Evolutionary conservation across 2,797 vertebrate genomes (phyloP), one percentile per base, ranked within the genome.

Genomic region (Phalanger gymnotis): DNA sequence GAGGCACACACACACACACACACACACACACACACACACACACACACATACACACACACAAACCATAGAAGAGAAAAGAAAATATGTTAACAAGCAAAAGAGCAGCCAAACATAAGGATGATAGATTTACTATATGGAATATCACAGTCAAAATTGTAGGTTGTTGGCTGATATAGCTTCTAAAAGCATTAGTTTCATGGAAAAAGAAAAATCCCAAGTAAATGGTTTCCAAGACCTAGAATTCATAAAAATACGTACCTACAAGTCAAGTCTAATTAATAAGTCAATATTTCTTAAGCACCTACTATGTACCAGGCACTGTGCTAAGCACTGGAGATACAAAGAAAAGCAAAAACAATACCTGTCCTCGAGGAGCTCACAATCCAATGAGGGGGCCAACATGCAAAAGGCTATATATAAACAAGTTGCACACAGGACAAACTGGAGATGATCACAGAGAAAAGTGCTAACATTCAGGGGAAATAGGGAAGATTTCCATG

Each of bases 281-380:
- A 81, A n/a, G 87, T 61, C 66, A 54, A 25, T 5, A 27, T 87
- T 90, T 94, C 53, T 56, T 95, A 55, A 93, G 73, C 34, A 90
- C 47, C 81, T 90, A 90, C 4, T 31, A 40, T 92, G 34, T 81
- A 19, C 31, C 54, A 87, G 3, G 3, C 47, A 53, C 28, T 73
- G 13, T 58, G 5, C 53, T 52, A 66, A 91, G 90, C 7, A 53
- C 30, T 5, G 1, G 22, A 13, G 16, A 40, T 34, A 16, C 56
- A 92, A 57, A 92, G 11, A 27, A 51, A 54, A 96, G 7, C 7
- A 34, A 34, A n/a, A 40, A 12, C 22, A 66, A 51, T 4, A 31
- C 55, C 81, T 56, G 91, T 95, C 53, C 56, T 95, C 51, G 40
- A 94, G 95, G 16, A 52, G 51, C 19, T 40, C 53, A 91, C 53